Conservation (phyloP, 2,888 invertebrate species). For the Caenorhabditis sinica region DNA sequence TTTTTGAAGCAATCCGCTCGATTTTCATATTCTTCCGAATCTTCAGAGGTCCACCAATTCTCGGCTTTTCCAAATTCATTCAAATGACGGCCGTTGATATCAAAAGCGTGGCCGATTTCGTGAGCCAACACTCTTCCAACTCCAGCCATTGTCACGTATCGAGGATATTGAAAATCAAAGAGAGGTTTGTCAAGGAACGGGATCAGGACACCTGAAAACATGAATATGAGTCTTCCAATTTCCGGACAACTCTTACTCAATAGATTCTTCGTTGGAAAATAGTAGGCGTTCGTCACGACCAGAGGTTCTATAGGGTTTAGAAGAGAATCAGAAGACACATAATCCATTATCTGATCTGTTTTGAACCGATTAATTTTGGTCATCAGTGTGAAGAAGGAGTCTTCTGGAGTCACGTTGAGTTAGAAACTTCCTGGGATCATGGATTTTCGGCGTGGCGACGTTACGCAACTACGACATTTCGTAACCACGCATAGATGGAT, state of each 20-base stretch:
- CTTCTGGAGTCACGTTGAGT: not conserved
- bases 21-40: conserved; percentile 5
- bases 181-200: conserved; percentile 52
- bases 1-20: conserved; percentile 1
- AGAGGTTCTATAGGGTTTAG: conserved; percentile 26
- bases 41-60: conserved; percentile 21
- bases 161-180: conserved; percentile 39
- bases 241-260: conserved; percentile 16
- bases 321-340: conserved; percentile 14
- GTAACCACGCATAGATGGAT: no score
- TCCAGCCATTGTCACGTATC: conserved; percentile 42
- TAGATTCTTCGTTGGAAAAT: conserved; percentile 32
- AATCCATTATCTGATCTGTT: conserved; percentile 47
- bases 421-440: no score
- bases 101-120: conserved; percentile 52
- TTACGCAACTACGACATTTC: no score
- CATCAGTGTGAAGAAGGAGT: conserved; percentile 37
- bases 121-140: conserved; percentile 48
- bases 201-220: conserved; percentile 27
- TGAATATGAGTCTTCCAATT: not conserved
- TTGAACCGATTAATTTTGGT: conserved; percentile 43
- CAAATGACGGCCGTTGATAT: not conserved
- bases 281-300: conserved; percentile 31
- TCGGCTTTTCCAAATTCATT: not conserved
- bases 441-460: no score